These are phyloP conservation scores for Pinctada fucata DNA, from an alignment of 2,888 invertebrate genomes.

Conservation along the genomic window DNA sequence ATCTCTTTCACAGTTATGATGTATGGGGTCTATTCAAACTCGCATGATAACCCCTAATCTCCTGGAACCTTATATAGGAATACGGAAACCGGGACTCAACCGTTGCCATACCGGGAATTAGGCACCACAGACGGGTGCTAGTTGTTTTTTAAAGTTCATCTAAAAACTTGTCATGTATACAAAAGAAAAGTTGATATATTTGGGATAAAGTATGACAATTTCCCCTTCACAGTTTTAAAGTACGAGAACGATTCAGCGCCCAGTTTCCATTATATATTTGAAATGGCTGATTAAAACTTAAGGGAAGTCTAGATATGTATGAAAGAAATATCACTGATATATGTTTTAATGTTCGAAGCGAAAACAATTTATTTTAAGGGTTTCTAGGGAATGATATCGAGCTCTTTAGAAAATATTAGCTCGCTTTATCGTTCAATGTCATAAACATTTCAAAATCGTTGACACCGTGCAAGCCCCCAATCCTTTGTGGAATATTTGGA, in stretches of 20 bases:
- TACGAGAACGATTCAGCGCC: constrained; percentile 9
- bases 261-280: constrained; percentile 21
- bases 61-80: background rate
- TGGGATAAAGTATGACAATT: constrained; percentile 29
- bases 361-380: constrained; percentile 36
- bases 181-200: constrained; percentile 33
- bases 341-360: constrained; percentile 39
- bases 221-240: constrained; percentile 11
- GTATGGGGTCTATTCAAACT: background rate
- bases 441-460: constrained; percentile 4
- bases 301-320: constrained; percentile 38
- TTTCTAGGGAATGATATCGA: constrained; percentile 22
- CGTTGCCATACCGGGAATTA: constrained; percentile 21
- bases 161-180: constrained; percentile 27
- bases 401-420: constrained; percentile 17
- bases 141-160: constrained; percentile 20
- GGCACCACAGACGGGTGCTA: constrained; percentile 11
- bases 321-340: constrained; percentile 42
- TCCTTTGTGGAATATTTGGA: background rate
- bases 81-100: background rate
- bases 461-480: background rate
- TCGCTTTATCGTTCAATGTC: constrained; percentile 16
- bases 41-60: background rate
- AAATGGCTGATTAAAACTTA: constrained; percentile 25
- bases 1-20: background rate